Percentiles rank a stretch among this genome's conserved stretches.
phyloP scores from a whole-genome alignment of 2,113 vertebrate species.

The Myotis lucifugus region DNA sequence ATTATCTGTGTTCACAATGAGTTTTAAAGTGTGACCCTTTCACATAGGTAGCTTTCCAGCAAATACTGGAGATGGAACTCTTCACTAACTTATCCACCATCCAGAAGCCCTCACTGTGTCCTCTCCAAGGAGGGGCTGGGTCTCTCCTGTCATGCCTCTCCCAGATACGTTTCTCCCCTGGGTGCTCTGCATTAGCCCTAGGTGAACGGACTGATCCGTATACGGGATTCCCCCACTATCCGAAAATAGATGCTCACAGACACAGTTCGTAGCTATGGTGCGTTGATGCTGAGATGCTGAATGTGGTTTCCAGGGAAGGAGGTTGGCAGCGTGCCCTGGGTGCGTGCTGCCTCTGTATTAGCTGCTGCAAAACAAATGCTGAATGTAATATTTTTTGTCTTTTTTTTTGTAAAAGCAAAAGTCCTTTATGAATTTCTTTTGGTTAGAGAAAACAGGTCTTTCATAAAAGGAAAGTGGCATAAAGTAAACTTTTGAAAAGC shows the following conservation, averaged over 20 bases:
- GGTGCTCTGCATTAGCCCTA: neutral
- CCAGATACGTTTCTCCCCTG: neutral
- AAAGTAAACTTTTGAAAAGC: neutral
- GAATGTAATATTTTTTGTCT: neutral
- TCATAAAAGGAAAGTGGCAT: neutral
- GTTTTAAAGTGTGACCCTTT: neutral
- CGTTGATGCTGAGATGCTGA: neutral
- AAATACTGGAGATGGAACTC: neutral
- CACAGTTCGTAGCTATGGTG: neutral
- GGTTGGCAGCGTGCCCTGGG: too few species aligned
- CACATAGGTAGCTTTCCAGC: neutral
- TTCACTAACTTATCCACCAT: neutral
- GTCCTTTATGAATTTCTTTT: neutral
- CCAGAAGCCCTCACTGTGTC: neutral
- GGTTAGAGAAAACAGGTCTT: neutral
- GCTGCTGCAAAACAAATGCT: neutral
- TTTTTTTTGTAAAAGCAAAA: too few species aligned
- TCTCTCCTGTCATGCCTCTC: neutral
- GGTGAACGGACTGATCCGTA: neutral
- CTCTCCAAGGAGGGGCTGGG: neutral
- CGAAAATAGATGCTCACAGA: neutral
- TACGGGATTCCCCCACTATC: neutral
- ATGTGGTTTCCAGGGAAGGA: neutral
- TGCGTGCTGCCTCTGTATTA: neutral
- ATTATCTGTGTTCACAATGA: neutral